Base-by-base conservation (phyloP, 2,888 invertebrate species). In the Temnothorax ravouxi region DNA sequence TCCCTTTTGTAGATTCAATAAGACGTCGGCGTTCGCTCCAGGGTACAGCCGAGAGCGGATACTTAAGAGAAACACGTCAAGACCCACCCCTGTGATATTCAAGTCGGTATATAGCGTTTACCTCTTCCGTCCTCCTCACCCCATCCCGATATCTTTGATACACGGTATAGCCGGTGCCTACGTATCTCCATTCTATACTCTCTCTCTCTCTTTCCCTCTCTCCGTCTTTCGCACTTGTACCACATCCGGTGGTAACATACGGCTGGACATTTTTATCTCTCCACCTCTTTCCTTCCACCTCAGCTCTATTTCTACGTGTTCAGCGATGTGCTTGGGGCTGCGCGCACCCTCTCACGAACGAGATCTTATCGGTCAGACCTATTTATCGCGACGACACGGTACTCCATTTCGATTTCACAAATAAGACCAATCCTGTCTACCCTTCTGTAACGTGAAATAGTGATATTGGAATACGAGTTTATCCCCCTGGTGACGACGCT, bases 1-100 rank as follows among this genome's bases (percentile, higher is more conserved):
- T 13, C 18, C 61, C 50, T 11, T 54, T 76, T 25, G 34, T 56
- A 62, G 74, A 87, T 86, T 87, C 84, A 86, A 89, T 89, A 86
- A 84, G 38, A 41, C 50, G 66, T 72, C 59, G 50, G 77, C n/a
- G 75, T 89, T 84, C 44, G 79, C 62, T 72, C 21, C 44, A 56
- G 75, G 50, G 47, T 44, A 59, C 41, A 64, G 50, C 41, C 62
- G 61, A 75, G 76, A 71, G 69, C 64, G 71, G 52, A 9, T 38
- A 83, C 64, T 84, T 64, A 15, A 50, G 8, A 61, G 29, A 50
- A 38, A 47, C n/a, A 44, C 44, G 29, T 38, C 62, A 44, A 21
- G 25, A 44, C 29, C 62, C 52, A 82, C 18, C 38, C 47, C 64
- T 25, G 44, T n/a, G 41, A 9, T 54, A 66, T 13, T 25, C 41